Conservation (phyloP, 1,140 invertebrate species). For the Bicyclus anynana region DNA sequence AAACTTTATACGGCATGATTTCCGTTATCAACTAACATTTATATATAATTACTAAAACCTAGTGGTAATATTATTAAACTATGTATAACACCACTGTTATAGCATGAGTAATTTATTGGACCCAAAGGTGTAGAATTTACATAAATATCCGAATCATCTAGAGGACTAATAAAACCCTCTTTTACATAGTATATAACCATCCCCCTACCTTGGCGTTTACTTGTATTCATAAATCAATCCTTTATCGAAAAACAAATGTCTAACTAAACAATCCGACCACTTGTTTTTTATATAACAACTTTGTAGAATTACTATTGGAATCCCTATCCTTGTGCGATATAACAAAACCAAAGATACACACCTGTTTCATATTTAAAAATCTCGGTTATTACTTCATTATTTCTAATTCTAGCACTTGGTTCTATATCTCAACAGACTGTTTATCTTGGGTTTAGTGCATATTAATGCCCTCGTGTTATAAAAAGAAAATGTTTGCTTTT, state of each 20-base stretch:
- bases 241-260: slow-evolving; percentile 20
- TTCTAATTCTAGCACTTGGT: not conserved
- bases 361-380: not conserved
- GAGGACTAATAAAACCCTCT: slow-evolving; percentile 32
- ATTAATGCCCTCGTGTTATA: slow-evolving; percentile 32
- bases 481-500: slow-evolving; percentile 62
- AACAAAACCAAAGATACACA: not conserved
- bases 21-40: slow-evolving; percentile 4
- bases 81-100: slow-evolving; percentile 7
- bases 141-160: slow-evolving; percentile 32
- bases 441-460: not conserved
- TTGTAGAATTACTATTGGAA: slow-evolving; percentile 26
- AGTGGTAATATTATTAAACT: not conserved
- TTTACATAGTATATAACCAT: slow-evolving; percentile 41
- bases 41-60: not conserved
- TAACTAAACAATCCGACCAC: slow-evolving; percentile 22
- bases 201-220: slow-evolving; percentile 67
- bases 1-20: slow-evolving; percentile 7
- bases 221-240: slow-evolving; percentile 26
- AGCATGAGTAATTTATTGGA: slow-evolving; percentile 22
- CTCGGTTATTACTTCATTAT: not conserved
- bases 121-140: slow-evolving; percentile 62
- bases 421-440: not conserved
- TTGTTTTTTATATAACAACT: slow-evolving; percentile 28
- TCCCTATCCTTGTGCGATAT: slow-evolving; percentile 10